These are phyloP conservation scores for Apostichopus japonicus DNA, from an alignment of 35 echinoderm and acorn worm genomes.

Conservation along the genomic window DNA sequence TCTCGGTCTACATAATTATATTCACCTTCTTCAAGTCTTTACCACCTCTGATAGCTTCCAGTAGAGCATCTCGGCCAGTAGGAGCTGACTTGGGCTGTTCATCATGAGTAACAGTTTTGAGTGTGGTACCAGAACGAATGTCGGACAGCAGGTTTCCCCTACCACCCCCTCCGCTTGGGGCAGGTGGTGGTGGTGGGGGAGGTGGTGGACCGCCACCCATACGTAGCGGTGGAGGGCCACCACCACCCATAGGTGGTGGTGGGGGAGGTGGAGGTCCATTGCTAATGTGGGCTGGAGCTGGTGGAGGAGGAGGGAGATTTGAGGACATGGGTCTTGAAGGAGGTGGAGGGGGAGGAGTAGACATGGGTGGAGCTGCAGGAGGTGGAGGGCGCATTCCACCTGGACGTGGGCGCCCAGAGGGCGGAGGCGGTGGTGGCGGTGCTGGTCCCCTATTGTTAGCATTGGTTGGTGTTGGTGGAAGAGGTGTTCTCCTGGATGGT, in stretches of 20 bases:
- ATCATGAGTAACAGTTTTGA: not conserved
- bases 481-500: not conserved
- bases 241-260: not conserved
- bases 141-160: not conserved
- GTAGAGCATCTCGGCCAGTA: not conserved
- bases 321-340: constrained; percentile 10
- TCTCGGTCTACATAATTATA: not conserved
- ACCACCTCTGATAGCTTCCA: constrained; percentile 36
- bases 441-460: not conserved
- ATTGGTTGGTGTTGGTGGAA: constrained; percentile 3
- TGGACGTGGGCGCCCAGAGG: not conserved
- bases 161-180: not conserved
- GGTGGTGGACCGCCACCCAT: not conserved
- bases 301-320: constrained; percentile 16
- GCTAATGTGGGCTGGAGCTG: not conserved
- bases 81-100: not conserved
- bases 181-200: constrained; percentile 31
- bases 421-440: not conserved
- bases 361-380: not conserved
- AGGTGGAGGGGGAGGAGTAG: not conserved
- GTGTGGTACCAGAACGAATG: constrained; percentile 16
- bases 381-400: not conserved
- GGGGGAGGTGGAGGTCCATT: constrained; percentile 15
- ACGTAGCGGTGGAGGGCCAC: not conserved
- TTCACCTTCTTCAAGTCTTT: constrained; percentile 17